These are phyloP conservation scores for Scaptomyza tumidula DNA, from an alignment of 2,888 invertebrate species.

Conservation along the genomic window DNA sequence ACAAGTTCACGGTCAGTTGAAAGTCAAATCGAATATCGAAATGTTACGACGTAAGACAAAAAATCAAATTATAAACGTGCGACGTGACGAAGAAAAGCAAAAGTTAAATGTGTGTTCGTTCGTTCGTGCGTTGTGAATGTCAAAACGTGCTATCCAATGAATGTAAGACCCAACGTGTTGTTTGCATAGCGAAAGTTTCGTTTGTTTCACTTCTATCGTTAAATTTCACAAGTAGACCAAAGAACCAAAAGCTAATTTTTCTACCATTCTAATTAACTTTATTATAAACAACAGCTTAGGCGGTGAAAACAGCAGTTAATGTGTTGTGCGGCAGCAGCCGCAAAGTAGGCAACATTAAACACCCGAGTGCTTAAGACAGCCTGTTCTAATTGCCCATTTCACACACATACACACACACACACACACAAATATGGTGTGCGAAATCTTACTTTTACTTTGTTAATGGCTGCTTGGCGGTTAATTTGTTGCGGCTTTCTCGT, in stretches of 20 bases:
- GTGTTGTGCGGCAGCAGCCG: background rate
- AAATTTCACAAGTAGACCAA: background rate
- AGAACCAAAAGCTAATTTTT: background rate
- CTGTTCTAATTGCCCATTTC: background rate
- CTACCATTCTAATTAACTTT: background rate
- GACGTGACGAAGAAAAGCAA: background rate
- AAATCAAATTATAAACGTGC: slow-evolving; percentile 45
- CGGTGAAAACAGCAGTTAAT: background rate
- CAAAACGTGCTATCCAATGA: slow-evolving; percentile 7
- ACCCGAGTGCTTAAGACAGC: background rate
- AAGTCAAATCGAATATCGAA: slow-evolving; percentile 4
- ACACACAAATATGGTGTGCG: slow-evolving; percentile 10
- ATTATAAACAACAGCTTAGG: background rate
- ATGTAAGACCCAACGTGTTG: background rate
- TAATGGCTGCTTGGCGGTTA: slow-evolving; percentile 16
- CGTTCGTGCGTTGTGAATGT: slow-evolving; percentile 5
- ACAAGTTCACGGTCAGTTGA: slow-evolving; percentile 4
- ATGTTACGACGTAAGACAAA: background rate
- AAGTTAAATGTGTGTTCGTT: background rate
- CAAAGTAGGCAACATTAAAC: slow-evolving; percentile 2
- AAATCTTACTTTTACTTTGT: slow-evolving; percentile 1
- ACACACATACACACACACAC: slow-evolving; percentile 1
- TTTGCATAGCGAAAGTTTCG: background rate
- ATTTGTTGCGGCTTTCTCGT: slow-evolving; percentile 18
- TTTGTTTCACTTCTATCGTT: background rate